Conservation (phyloP, 2,888 invertebrate species). For the Cantharis rufa region DNA sequence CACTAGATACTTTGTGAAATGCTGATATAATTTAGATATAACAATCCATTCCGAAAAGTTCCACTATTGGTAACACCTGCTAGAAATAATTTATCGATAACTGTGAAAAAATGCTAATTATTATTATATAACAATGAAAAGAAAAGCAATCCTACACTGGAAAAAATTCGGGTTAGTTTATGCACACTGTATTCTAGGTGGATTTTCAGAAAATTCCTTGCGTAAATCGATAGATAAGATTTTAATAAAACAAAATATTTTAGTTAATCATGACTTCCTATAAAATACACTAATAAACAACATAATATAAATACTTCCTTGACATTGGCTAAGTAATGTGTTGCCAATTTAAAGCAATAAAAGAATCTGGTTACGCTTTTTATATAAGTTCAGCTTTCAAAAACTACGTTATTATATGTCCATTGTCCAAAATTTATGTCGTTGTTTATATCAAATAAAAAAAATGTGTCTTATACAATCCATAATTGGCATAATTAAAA, state of each 20-base stretch:
- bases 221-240: background rate
- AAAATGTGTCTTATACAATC: slow-evolving; percentile 13
- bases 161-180: background rate
- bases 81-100: background rate
- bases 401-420: slow-evolving; percentile 16
- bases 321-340: background rate
- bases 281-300: background rate
- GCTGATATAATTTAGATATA: background rate
- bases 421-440: slow-evolving; percentile 21
- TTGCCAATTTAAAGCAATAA: background rate
- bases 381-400: slow-evolving; percentile 10
- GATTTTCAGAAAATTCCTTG: background rate
- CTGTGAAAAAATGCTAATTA: background rate
- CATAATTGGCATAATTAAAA: slow-evolving; percentile 3
- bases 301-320: background rate
- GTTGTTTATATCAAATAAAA: slow-evolving; percentile 19
- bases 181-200: too few species aligned
- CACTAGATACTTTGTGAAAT: background rate
- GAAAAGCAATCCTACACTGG: background rate
- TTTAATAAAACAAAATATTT: background rate
- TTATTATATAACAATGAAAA: background rate
- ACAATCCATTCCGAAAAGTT: background rate
- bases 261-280: background rate
- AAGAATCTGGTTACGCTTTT: background rate
- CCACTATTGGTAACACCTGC: background rate